Base-by-base conservation (phyloP, 2,888 invertebrate species). In the Arenicola marina region DNA sequence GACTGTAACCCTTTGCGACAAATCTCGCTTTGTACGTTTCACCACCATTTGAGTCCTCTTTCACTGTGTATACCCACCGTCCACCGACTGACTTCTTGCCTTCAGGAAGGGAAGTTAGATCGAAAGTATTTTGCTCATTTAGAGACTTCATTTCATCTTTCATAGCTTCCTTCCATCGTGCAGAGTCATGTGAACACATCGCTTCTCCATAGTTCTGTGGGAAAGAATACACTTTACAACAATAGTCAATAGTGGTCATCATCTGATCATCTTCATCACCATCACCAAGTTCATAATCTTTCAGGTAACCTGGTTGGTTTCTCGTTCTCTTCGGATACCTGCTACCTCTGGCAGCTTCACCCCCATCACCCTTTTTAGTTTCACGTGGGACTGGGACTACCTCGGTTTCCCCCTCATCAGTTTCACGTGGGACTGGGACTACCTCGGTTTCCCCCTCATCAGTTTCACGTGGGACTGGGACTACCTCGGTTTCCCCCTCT, bases 1-100 rank as follows among this genome's bases (percentile, higher is more conserved):
- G 70, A 32, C 51, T 60, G 46, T 66, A 67, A 11, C 68, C 67
- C 46, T 69, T 69, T 18, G 69, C 69, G 3, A 70, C 70, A 61
- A 53, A 70, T 28, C 65, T 45, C 2, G 68, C 72, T 44, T 71
- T 69, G 44, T 69, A 60, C 29, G 3, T 43, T 45, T 55, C 43
- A 11, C 44, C 15, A 56, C 61, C 63, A 63, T 65, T 51, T 11
- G 59, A 28, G 55, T 51, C 59, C 32, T 48, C 29, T 54, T 72
- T 70, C 2, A 66, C 24, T 26, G 38, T 38, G 38, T 55, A 55
- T 2, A 58, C 58, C 21, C 56, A 56, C 28, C 11, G 24, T 7
- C 56, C 56, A 4, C 56, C 56, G 7, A 56, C 51, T 29, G 32
- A 2, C 4, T 11, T 29, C 32, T 51, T 46, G 7, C 29, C 58